Evolutionary conservation across 2,113 vertebrate species (phyloP).

Genomic region (Oxygymnocypris stewartii): DNA sequence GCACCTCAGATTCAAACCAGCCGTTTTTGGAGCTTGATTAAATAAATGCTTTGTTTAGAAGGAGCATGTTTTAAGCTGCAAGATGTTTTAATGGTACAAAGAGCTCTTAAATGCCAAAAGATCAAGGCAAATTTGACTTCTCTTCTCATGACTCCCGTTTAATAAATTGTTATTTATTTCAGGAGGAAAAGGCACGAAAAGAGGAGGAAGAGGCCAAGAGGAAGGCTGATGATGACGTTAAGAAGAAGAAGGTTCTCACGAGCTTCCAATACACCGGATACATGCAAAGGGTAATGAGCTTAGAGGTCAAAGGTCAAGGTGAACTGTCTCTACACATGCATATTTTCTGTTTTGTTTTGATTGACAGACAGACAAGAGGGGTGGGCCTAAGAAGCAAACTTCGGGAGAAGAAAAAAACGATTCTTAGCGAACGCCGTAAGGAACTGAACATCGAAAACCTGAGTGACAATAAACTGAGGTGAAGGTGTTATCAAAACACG

Average conservation of each 20-base stretch:
- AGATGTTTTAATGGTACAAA: too few species aligned
- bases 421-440: conserved; percentile 88
- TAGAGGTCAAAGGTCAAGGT: not conserved
- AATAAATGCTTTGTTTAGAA: too few species aligned
- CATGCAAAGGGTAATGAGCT: conserved; percentile 77
- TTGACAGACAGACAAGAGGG: conserved; percentile 79
- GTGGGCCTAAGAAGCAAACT: conserved; percentile 86
- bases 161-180: not conserved
- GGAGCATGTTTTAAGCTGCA: too few species aligned
- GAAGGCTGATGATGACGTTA: conserved; percentile 85
- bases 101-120: too few species aligned
- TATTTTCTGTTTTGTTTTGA: not conserved
- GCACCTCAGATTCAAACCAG: too few species aligned
- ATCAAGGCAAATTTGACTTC: too few species aligned
- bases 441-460: conserved; percentile 85
- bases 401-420: conserved; percentile 95
- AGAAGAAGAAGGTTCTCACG: conserved; percentile 92
- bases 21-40: too few species aligned
- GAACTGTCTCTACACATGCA: not conserved
- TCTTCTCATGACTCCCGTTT: too few species aligned
- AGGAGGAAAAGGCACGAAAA: conserved; percentile 90
- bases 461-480: conserved; percentile 90
- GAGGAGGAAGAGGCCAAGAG: conserved; percentile 90
- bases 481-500: conserved; percentile 1
- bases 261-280: conserved; percentile 91